Conservation (phyloP, 2,797 vertebrate species). For the Myiothlypis chrysogaster region DNA sequence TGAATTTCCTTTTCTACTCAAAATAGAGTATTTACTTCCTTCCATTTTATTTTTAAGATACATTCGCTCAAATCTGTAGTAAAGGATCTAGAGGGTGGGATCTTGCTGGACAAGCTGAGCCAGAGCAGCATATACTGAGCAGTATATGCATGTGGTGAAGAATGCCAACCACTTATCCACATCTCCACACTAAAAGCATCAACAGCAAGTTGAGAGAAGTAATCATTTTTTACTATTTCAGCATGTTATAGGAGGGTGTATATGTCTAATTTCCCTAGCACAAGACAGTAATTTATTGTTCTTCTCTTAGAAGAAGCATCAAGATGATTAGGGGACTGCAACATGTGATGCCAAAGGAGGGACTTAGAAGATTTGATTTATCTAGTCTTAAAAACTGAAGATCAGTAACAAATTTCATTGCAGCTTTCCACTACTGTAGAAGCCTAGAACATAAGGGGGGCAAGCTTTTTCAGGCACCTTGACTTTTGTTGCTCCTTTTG, state of each 20-base stretch:
- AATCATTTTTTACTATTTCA: background rate
- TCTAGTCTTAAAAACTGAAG: background rate
- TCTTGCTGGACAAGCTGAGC: background rate
- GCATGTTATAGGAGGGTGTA: background rate
- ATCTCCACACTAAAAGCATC: background rate
- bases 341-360: background rate
- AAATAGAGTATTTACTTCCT: background rate
- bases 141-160: background rate
- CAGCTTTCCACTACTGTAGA: background rate
- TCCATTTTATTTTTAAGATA: background rate
- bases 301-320: background rate
- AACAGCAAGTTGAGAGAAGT: background rate
- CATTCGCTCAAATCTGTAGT: background rate
- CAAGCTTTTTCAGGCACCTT: background rate
- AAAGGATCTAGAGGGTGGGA: background rate
- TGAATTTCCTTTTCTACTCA: background rate
- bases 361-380: background rate
- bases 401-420: background rate
- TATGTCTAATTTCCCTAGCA: background rate
- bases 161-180: background rate
- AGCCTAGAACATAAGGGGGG: background rate
- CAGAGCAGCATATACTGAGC: background rate
- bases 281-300: background rate
- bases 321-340: background rate
- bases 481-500: background rate